phyloP scores from a whole-genome alignment of 2,113 vertebrate genomes.

The Dascyllus trimaculatus region DNA sequence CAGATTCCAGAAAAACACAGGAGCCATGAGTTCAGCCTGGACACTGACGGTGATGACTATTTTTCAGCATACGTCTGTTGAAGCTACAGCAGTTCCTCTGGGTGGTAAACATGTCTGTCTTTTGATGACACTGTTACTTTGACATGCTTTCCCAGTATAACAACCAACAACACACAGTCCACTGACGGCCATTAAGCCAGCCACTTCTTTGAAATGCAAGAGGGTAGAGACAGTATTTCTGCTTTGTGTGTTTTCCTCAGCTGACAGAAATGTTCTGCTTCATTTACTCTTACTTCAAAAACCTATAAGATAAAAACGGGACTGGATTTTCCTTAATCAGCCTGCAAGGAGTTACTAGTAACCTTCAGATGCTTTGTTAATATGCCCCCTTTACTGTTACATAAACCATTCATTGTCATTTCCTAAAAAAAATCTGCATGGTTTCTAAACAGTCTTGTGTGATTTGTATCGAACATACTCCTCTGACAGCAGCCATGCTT shows the following conservation, averaged over 20 bases:
- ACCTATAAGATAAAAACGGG: conserved; percentile 1
- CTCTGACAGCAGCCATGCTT: neutral
- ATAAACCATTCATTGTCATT: conserved; percentile 11
- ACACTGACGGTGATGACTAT: conserved; percentile 4
- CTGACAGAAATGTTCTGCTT: neutral
- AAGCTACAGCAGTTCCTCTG: neutral
- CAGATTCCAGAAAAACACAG: neutral
- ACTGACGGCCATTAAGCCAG: neutral
- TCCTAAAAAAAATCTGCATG: conserved; percentile 4
- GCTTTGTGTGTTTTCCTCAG: conserved; percentile 7
- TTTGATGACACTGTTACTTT: neutral
- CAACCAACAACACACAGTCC: neutral
- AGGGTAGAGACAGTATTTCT: neutral
- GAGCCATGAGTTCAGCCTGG: conserved; percentile 10
- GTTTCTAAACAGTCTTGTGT: neutral
- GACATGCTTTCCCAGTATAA: too few relatives aligned
- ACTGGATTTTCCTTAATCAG: neutral
- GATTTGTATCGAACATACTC: conserved; percentile 16
- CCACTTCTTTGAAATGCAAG: neutral
- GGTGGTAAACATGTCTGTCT: neutral
- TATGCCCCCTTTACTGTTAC: conserved; percentile 5
- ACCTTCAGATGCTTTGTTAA: conserved; percentile 4
- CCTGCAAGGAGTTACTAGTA: neutral
- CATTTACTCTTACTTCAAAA: neutral
- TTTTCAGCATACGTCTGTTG: neutral